Evolutionary conservation across 2,113 vertebrate species (phyloP).

Genomic region (Argyrosomus japonicus): DNA sequence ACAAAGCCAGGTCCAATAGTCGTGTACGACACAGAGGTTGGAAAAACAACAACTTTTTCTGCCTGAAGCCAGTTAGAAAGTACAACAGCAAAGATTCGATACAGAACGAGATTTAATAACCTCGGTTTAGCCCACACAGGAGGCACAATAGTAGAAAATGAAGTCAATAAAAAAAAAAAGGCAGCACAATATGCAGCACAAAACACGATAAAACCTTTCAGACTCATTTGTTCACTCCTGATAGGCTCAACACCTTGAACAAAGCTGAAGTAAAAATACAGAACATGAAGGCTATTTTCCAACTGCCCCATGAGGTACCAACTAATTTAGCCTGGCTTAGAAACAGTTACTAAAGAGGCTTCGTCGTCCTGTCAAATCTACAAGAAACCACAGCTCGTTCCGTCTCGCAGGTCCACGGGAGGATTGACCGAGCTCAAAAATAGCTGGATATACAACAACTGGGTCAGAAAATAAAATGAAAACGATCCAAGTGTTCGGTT

Average conservation of each 20-base stretch:
- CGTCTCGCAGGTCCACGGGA: conserved; percentile 21
- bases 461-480: conserved; percentile 20
- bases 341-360: conserved; percentile 36
- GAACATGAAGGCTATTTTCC: conserved; percentile 18
- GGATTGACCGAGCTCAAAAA: conserved; percentile 31
- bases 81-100: background rate
- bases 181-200: background rate
- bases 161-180: background rate
- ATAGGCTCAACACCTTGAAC: background rate
- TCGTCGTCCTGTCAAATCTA: conserved; percentile 15
- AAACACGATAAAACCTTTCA: background rate
- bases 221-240: background rate
- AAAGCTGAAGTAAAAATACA: conserved; percentile 4
- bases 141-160: background rate
- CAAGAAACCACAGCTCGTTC: conserved; percentile 19
- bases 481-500: background rate
- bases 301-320: conserved; percentile 26
- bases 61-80: conserved; percentile 15
- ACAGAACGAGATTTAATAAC: conserved; percentile 4
- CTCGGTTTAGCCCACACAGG: conserved; percentile 5
- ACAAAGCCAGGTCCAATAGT: background rate
- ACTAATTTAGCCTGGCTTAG: conserved; percentile 36
- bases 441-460: conserved; percentile 44
- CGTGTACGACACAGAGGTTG: background rate
- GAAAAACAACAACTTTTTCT: background rate